phyloP scores from a whole-genome alignment of 64 coral and sea anemone genomes.

The Exaiptasia diaphana region DNA sequence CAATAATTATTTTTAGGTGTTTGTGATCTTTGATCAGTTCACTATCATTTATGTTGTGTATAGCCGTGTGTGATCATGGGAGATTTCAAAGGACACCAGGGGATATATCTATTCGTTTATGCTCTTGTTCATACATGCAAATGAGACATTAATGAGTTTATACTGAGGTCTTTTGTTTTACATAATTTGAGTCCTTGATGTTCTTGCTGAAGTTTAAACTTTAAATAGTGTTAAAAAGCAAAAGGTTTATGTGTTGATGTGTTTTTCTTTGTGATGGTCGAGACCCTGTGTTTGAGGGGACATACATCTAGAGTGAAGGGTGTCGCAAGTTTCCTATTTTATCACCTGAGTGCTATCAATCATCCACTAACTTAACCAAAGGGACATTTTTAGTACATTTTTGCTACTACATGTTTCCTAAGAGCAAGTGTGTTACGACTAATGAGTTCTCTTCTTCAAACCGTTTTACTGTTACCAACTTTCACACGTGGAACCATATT shows the following conservation, averaged over 20 bases:
- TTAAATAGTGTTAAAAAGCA: conserved; percentile 19
- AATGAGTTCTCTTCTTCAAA: conserved; percentile 52
- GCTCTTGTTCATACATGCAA: conserved; percentile 21
- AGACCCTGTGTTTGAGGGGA: no score
- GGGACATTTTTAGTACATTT: conserved; percentile 1
- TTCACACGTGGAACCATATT: conserved; percentile 81
- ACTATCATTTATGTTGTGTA: background rate
- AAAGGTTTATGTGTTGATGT: background rate
- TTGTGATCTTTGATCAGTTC: background rate
- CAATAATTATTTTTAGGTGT: background rate
- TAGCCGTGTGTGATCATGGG: conserved; percentile 18
- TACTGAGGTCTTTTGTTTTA: conserved; percentile 6
- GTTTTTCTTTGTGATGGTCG: background rate
- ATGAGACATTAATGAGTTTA: conserved; percentile 23
- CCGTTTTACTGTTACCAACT: conserved; percentile 49
- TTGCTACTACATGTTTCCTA: conserved; percentile 61
- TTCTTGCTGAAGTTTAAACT: conserved; percentile 5
- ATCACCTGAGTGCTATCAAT: no score
- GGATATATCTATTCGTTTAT: conserved; percentile 5
- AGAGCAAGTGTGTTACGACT: conserved; percentile 78
- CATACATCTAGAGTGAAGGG: no score
- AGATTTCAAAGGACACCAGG: conserved; percentile 15
- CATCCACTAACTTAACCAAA: conserved; percentile 22
- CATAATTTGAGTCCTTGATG: conserved; percentile 36
- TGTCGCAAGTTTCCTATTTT: no score